phyloP scores from a whole-genome alignment of 2,888 invertebrate species.

The Luperina testacea region DNA sequence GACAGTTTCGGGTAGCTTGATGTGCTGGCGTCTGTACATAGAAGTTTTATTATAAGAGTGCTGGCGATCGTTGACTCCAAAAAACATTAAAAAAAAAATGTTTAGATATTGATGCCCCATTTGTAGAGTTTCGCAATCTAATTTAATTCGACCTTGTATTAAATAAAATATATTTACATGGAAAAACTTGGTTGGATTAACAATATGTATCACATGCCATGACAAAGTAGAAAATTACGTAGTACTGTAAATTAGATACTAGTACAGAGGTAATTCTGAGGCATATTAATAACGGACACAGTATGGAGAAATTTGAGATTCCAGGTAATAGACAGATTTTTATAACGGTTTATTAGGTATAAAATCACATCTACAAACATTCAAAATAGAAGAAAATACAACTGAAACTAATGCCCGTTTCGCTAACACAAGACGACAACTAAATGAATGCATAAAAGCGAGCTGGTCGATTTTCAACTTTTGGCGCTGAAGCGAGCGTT shows the following conservation, averaged over 20 bases:
- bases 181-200: constrained; percentile 13
- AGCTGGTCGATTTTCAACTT: not conserved
- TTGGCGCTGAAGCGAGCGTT: not conserved
- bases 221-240: constrained; percentile 32
- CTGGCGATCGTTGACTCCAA: not conserved
- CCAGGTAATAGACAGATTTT: not conserved
- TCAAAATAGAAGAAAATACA: not conserved
- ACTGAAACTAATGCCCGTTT: not conserved
- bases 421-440: not conserved
- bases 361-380: not conserved
- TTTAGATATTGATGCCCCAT: not conserved
- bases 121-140: not conserved
- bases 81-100: not conserved
- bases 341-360: not conserved
- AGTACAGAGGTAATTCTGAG: not conserved
- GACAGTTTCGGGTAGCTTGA: too few relatives aligned
- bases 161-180: constrained; percentile 29
- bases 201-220: constrained; percentile 38
- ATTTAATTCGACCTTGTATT: not conserved
- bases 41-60: too few relatives aligned
- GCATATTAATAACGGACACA: constrained; percentile 18
- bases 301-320: constrained; percentile 11
- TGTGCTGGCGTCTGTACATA: too few relatives aligned
- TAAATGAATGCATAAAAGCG: not conserved
- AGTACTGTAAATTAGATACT: constrained; percentile 1